Base-by-base conservation (phyloP, 2,113 vertebrate species). In the Chaetorhynchus papuensis region DNA sequence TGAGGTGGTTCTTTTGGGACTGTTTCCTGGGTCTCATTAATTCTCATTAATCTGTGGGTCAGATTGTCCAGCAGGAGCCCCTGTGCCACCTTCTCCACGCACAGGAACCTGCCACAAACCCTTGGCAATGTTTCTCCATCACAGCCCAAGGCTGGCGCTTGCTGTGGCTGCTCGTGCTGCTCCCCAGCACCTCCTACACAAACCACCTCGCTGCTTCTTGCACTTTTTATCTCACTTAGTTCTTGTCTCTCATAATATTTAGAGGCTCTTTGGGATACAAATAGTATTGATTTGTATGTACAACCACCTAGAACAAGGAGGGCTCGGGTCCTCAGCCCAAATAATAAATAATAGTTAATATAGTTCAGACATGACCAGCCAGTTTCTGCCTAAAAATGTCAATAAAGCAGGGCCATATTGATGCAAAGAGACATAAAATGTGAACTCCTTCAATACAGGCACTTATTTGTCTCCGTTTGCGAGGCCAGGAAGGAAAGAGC, bases 391-490 rank as follows among this genome's bases (percentile, higher is more conserved):
- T 90, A 81, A 95, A 95, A 88, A 93, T 20, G 39, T 93, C 95
- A 83, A 92, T 93, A 95, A 94, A 93, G 64, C 60, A 68, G 72
- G 72, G 49, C 72, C 64, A 81, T 30, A 66, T 71, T 75, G 94
- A 94, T 87, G 90, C 79, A 86, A 27, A 90, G 84, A 93, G 79
- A 95, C 79, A 93, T 95, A 94, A 96, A 96, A 93, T 78, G 90
- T 92, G 82, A 92, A 94, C 93, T 96, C 92, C 83, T 92, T 85
- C 93, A 87, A 83, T 68, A 75, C 64, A 23, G 17, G 60, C 92
- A 89, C 94, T 97, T 91, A 88, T 86, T 92, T 93, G 93, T 96
- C 96, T 96, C 90, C 2, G 52, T 94, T 81, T 92, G 92, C 13
- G 39, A 95, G 75, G 87, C 68, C 66, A 47, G 71, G 82, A 94